Conservation (phyloP, 2,113 vertebrate species). For the chimpanzee (Pan troglodytes) region NHGRI_mPanTro3-v2.1_pri NC_072404.2:28705501-28706000, state of each 20-base stretch:
- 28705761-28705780: not conserved
- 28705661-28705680: not conserved
- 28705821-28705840: not conserved
- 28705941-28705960: fast-evolving
- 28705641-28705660: not conserved
- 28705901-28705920: not conserved
- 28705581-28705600: not conserved
- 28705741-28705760: not conserved
- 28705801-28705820: not conserved
- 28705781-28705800: not conserved
- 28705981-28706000: conserved; percentile 17
- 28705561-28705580: not conserved
- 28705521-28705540: not conserved
- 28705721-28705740: not conserved
- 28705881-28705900: not conserved
- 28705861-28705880: not conserved
- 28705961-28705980: not conserved
- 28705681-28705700: not conserved
- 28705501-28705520: not conserved
- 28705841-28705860: not conserved
- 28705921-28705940: not conserved
- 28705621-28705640: not conserved
- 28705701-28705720: not conserved
- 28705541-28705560: not conserved
- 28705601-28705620: not conserved